Conservation (phyloP, 1,140 invertebrate genomes). For the Mactra quadrangularis region DNA sequence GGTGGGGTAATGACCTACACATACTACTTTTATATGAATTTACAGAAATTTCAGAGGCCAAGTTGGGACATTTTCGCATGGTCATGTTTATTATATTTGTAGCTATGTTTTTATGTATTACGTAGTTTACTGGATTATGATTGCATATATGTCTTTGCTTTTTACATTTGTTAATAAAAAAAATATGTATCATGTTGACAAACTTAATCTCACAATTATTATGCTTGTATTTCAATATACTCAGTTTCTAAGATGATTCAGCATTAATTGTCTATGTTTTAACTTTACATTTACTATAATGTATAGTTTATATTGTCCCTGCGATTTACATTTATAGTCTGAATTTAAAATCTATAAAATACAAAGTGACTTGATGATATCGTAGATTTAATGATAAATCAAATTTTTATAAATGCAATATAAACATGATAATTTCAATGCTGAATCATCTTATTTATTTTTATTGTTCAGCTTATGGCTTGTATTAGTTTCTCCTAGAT, state of each 20-base stretch:
- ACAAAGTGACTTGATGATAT: no score
- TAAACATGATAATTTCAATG: no score
- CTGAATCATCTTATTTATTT: constrained; percentile 23
- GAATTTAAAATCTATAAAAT: no score
- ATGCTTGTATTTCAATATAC: constrained; percentile 54
- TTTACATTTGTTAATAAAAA: constrained; percentile 46
- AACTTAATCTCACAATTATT: constrained; percentile 40
- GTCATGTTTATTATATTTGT: constrained; percentile 31
- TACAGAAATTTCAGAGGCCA: constrained; percentile 25
- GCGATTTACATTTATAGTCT: no score
- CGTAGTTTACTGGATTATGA: constrained; percentile 34
- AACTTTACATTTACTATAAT: no score
- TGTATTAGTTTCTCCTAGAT: constrained; percentile 62
- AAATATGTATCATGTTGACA: constrained; percentile 45
- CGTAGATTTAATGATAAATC: no score
- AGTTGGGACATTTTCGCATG: constrained; percentile 50
- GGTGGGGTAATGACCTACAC: no score
- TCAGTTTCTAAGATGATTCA: constrained; percentile 35
- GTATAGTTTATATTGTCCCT: no score
- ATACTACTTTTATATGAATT: background rate
- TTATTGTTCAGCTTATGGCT: constrained; percentile 62
- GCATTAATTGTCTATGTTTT: constrained; percentile 9
- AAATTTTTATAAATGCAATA: no score
- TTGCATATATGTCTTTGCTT: constrained; percentile 42
- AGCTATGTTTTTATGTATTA: constrained; percentile 57